phyloP scores from a whole-genome alignment of 2,797 vertebrate genomes.

The Melanotaenia boesemani region DNA sequence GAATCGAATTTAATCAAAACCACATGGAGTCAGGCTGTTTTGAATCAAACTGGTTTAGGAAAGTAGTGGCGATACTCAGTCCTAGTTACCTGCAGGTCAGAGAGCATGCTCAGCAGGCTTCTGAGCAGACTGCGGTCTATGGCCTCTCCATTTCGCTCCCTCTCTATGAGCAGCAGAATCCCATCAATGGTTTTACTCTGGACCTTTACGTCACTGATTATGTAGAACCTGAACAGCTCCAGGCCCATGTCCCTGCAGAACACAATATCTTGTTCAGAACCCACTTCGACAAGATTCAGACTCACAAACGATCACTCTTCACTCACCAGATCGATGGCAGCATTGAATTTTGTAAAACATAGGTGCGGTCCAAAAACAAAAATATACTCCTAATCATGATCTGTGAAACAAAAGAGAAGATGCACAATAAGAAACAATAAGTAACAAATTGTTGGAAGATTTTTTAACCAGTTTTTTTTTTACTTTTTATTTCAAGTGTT shows the following conservation, averaged over 20 bases:
- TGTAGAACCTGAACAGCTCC: conserved; percentile 98
- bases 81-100: conserved; percentile 91
- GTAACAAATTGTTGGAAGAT: neutral
- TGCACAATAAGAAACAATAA: neutral
- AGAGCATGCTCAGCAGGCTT: conserved; percentile 98
- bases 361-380: conserved; percentile 99
- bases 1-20: neutral
- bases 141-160: conserved; percentile 95
- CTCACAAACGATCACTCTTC: neutral
- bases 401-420: conserved; percentile 62
- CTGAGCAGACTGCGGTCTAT: conserved; percentile 96
- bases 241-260: conserved; percentile 96
- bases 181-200: conserved; percentile 99
- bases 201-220: conserved; percentile 98
- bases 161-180: conserved; percentile 95
- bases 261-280: conserved; percentile 38
- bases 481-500: neutral
- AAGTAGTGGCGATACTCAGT: neutral
- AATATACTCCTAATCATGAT: conserved; percentile 99
- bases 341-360: conserved; percentile 99
- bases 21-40: too few species aligned
- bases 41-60: neutral
- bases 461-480: neutral
- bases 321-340: conserved; percentile 99
- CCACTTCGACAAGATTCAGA: neutral